Base-by-base conservation (phyloP, 2,888 invertebrate genomes). In the Nemotelus nigrinus region DNA sequence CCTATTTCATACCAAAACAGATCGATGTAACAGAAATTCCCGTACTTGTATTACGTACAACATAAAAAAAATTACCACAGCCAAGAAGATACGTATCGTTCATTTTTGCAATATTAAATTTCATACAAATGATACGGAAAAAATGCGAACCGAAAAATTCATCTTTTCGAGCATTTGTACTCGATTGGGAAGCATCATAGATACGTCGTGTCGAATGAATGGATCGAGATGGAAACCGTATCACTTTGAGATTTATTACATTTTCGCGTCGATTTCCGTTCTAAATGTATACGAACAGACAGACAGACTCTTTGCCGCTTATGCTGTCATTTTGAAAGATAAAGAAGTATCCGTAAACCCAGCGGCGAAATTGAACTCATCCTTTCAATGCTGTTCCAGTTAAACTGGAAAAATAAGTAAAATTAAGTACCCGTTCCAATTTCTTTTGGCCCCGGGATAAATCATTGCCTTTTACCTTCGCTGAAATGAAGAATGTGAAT, bases 251-350 rank as follows among this genome's bases (percentile, higher is more conserved):
- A 68, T 68, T 68, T 68, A 68, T 68, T 68, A 50, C 67, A 48
- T 50, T 65, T 65, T 68, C 67, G 48, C 67, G 48, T 68, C 67
- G 47, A 68, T 68, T 68, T 68, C 67, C 67, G 47, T 68, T 68
- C 48, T 48, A n/a, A 68, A 68, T 68, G 67, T 48, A 68, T 48
- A 50, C 47, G 50, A 47, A 5, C 67, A 50, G 25, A 25, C 25
- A 25, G 25, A 25, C 25, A 25, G 25, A 25, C 25, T 25, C 25
- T 25, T 25, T 25, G 25, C 25, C 25, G 25, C 25, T 25, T 25
- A 25, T 25, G 25, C 25, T 25, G 25, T 25, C 25, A 25, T 25
- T 25, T 25, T 25, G 25, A 25, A 25, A 25, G 25, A 25, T 25
- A 25, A 25, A 25, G 25, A 25, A 25, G 25, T 25, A 25, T 25